Conservation (phyloP, 2,888 invertebrate species). For the Drosophila meridionalis region DNA sequence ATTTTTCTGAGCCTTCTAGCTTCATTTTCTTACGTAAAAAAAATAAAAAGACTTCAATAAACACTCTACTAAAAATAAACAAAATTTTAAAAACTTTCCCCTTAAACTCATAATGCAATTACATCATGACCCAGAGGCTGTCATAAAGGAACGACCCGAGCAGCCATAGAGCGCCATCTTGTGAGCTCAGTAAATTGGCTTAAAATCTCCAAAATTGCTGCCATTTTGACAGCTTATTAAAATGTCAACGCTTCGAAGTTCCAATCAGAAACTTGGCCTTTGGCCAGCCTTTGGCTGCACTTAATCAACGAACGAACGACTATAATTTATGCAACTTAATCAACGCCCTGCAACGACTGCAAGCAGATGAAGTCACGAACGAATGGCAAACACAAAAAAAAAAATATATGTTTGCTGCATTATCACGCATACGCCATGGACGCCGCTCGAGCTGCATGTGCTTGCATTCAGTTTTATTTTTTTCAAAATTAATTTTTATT, state of each 20-base stretch:
- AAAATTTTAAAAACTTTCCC: too few relatives aligned
- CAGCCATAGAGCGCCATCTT: background rate
- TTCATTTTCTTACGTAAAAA: background rate
- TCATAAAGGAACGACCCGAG: background rate
- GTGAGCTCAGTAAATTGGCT: conserved; percentile 36
- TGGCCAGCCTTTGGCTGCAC: conserved; percentile 23
- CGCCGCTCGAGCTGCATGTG: conserved; percentile 21
- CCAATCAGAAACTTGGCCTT: conserved; percentile 13
- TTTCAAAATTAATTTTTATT: conserved; percentile 32
- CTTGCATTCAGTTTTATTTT: conserved; percentile 21
- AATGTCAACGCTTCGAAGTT: conserved; percentile 50
- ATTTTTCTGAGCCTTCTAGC: background rate
- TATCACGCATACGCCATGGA: conserved; percentile 61
- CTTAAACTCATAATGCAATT: conserved; percentile 6
- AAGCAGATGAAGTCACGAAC: background rate
- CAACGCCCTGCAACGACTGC: conserved; percentile 30
- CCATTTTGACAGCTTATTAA: conserved; percentile 70
- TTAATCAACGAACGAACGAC: conserved; percentile 57
- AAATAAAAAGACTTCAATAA: background rate
- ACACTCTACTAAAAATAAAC: background rate
- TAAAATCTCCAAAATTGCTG: conserved; percentile 25
- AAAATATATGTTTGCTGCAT: conserved; percentile 19
- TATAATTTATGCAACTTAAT: conserved; percentile 74
- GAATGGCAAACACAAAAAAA: conserved; percentile 5
- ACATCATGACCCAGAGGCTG: background rate